Conservation (phyloP, 2,888 invertebrate species). For the Trachelus iudaicus region DNA sequence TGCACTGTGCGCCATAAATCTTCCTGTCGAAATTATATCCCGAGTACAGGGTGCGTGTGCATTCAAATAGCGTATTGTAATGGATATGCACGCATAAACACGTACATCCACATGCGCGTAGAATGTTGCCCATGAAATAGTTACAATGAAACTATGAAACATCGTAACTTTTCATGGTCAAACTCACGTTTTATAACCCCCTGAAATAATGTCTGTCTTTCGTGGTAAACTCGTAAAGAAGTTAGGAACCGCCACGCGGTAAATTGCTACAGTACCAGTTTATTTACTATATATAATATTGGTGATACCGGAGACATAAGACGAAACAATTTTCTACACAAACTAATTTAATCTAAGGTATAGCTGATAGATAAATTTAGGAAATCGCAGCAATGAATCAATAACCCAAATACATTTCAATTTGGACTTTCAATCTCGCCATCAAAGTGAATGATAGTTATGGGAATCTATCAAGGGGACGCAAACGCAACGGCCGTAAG, state of each 20-base stretch:
- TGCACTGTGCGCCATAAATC: constrained; percentile 27
- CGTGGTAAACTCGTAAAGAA: constrained; percentile 24
- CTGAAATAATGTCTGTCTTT: constrained; percentile 18
- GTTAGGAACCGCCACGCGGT: not conserved
- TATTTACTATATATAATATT: not conserved
- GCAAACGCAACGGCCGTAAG: not conserved
- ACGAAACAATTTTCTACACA: not conserved
- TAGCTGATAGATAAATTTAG: not conserved
- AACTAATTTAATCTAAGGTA: not conserved
- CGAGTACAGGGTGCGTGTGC: constrained; percentile 13
- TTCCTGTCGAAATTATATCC: constrained; percentile 26
- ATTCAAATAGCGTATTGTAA: constrained; percentile 8
- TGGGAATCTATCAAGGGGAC: not conserved
- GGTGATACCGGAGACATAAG: not conserved
- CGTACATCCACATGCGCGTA: not conserved
- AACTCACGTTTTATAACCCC: constrained; percentile 28
- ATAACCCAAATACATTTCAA: not conserved
- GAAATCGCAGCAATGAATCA: not conserved
- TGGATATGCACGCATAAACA: constrained; percentile 2
- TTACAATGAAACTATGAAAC: constrained; percentile 19
- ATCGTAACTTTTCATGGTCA: constrained; percentile 30
- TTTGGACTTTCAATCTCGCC: not conserved
- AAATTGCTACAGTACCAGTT: not conserved
- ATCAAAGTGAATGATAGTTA: not conserved
- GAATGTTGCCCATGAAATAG: not conserved